Base-by-base conservation (phyloP, 92 coral and sea anemone genomes). In the Porites divaricata region DNA sequence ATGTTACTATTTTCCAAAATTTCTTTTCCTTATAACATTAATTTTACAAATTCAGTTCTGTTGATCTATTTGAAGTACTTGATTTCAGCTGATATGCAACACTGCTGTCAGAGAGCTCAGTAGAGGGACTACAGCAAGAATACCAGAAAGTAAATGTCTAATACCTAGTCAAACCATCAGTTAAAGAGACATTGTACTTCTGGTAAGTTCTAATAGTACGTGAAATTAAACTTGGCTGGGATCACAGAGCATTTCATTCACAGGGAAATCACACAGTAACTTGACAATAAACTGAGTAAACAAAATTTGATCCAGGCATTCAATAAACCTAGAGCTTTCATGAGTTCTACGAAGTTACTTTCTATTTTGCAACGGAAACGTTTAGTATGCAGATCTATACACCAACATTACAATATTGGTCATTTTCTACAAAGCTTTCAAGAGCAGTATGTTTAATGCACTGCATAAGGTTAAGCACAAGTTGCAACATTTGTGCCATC, bases 231-330 rank as follows among this genome's bases (percentile, higher is more conserved):
- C 4, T 15, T 51, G 77, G 24, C 35, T 59, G 53, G 19, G 25
- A 19, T 76, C 20, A 11, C 19, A 25, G 8, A 2, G 2, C n/a
- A 59, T 65, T 9, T 21, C 77, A 52, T 14, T 23, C 65, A 28
- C n/a, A 77, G 53, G 12, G 26, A 48, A 77, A 63, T 21, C 67
- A 51, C 28, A 64, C 71, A 63, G 81, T 21, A 1, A 19, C 35
- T 77, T 77, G 57, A 24, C 25, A 64, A 77, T 63, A 25, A 63
- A 63, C 63, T 75, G 19, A 45, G 19, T 5, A 6, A 23, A 77
- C 48, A 63, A 7, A 45, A n/a, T 21, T 9, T 63, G 64, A 63
- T 48, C 35, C 25, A 23, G 41, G 70, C 35, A 66, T 24, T 20
- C 70, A 66, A 63, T 22, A 41, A 12, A 63, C 2, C 21, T 53